Percentiles rank a stretch among this genome's conserved stretches.
Conservation (phyloP, 2,113 vertebrate genomes). For the Myotis yumanensis region DNA sequence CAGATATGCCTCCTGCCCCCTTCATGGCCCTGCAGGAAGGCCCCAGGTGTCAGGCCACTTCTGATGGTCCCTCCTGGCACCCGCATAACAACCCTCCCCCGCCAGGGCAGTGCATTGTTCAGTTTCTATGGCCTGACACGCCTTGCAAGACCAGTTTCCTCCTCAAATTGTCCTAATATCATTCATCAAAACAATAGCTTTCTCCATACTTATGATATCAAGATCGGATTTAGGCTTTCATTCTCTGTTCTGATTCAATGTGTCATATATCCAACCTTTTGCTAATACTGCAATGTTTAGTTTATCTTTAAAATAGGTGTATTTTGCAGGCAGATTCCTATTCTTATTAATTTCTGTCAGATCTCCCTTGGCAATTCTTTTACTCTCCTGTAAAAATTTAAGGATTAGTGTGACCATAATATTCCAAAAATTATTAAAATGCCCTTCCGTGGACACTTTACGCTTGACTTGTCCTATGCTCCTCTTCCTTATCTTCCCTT, state of each 20-base stretch:
- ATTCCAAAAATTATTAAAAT: neutral
- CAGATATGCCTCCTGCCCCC: too few species aligned
- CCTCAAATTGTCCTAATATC: neutral
- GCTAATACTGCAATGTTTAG: neutral
- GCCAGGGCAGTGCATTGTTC: too few species aligned
- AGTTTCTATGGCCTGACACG: too few species aligned
- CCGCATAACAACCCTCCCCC: too few species aligned
- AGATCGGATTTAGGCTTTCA: neutral
- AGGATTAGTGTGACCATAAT: neutral
- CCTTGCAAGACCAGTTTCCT: too few species aligned
- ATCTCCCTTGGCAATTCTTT: neutral
- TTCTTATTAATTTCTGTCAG: neutral
- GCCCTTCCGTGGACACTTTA: neutral
- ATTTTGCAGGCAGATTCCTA: neutral
- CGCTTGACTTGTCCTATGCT: neutral
- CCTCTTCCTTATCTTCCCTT: slow-evolving; percentile 33
- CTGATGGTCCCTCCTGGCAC: too few species aligned
- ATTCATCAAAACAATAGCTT: neutral
- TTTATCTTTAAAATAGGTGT: neutral
- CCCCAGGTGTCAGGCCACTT: too few species aligned
- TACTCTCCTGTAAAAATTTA: neutral
- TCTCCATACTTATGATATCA: neutral
- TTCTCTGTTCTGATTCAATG: neutral
- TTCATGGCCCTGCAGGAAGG: too few species aligned
- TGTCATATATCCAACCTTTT: neutral